phyloP scores from a whole-genome alignment of 2,797 vertebrate species.

The Galaxias olidus region DNA sequence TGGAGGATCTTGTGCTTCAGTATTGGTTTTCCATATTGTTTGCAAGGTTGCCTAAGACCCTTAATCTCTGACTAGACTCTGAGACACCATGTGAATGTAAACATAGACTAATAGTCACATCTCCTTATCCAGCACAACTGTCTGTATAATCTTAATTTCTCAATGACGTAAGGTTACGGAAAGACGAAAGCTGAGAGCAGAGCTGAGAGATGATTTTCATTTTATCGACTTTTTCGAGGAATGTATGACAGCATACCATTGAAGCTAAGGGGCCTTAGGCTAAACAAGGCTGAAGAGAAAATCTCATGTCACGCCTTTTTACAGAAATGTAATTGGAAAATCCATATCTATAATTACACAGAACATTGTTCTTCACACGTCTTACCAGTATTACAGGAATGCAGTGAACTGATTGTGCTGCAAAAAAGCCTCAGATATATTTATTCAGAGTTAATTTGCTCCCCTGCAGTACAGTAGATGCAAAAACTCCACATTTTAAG shows the following conservation, averaged over 20 bases:
- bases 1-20: too few relatives aligned
- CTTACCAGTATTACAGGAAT: constrained; percentile 15
- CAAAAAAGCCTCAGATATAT: background rate
- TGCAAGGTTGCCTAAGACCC: too few relatives aligned
- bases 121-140: too few relatives aligned
- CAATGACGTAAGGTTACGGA: too few relatives aligned
- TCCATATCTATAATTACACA: constrained; percentile 55
- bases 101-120: too few relatives aligned
- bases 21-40: too few relatives aligned
- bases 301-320: constrained; percentile 40
- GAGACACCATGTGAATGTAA: too few relatives aligned
- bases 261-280: background rate
- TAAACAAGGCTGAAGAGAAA: background rate
- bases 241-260: background rate
- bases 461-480: background rate
- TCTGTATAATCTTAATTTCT: too few relatives aligned
- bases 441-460: background rate
- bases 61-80: too few relatives aligned
- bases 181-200: too few relatives aligned
- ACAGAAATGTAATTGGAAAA: constrained; percentile 55
- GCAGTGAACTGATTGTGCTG: background rate
- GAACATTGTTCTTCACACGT: constrained; percentile 29
- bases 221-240: constrained; percentile 24
- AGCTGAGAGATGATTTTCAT: constrained; percentile 33
- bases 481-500: background rate